Conservation (phyloP, 1,140 invertebrate genomes). For the Hylyphantes graminicola region DNA sequence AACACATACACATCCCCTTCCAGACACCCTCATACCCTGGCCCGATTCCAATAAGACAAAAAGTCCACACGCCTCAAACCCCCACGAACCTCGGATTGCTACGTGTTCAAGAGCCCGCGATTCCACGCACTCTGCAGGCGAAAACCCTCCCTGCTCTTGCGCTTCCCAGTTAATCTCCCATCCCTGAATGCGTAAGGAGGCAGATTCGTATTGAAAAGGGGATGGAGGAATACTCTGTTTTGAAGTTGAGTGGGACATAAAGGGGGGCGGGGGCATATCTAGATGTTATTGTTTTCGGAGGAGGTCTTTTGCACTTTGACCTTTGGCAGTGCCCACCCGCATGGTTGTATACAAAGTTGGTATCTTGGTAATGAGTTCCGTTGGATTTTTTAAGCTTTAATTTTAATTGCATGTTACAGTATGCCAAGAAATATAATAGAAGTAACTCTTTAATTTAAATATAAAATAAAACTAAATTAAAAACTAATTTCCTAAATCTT, state of each 20-base stretch:
- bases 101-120: constrained; percentile 50
- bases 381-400: too few relatives aligned
- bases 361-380: too few relatives aligned
- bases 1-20: constrained; percentile 18
- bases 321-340: too few relatives aligned
- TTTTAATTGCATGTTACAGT: too few relatives aligned
- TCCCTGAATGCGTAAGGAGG: constrained; percentile 49
- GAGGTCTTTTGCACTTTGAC: too few relatives aligned
- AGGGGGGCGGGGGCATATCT: not conserved
- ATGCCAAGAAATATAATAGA: too few relatives aligned
- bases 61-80: constrained; percentile 27
- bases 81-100: constrained; percentile 41
- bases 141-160: not conserved
- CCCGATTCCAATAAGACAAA: constrained; percentile 38
- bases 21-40: not conserved
- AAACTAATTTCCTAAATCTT: too few relatives aligned
- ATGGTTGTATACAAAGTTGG: too few relatives aligned
- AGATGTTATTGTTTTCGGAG: too few relatives aligned
- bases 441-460: too few relatives aligned
- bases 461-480: too few relatives aligned
- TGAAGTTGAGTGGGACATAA: constrained; percentile 28
- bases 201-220: constrained; percentile 21
- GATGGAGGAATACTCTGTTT: constrained; percentile 18
- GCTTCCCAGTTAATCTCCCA: constrained; percentile 41
- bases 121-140: too few relatives aligned